These are phyloP conservation scores for Lycocerus yunnanus DNA, from an alignment of 2,888 invertebrate species.

Conservation along the genomic window DNA sequence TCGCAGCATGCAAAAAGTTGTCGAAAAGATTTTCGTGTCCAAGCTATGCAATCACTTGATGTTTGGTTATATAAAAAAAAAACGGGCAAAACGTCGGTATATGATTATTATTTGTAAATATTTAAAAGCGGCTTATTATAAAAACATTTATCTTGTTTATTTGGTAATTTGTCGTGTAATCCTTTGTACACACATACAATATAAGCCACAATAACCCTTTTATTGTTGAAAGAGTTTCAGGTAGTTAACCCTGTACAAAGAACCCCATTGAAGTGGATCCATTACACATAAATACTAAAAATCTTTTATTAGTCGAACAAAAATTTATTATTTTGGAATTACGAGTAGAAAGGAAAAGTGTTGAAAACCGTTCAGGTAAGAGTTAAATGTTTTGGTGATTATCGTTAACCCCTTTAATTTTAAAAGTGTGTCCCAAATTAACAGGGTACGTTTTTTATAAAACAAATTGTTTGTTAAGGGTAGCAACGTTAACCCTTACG, in stretches of 20 bases:
- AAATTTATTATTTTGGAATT: not conserved
- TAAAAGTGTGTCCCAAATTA: slow-evolving; percentile 22
- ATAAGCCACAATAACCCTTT: slow-evolving; percentile 30
- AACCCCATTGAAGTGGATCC: slow-evolving; percentile 19
- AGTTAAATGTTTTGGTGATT: slow-evolving; percentile 19
- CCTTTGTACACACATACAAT: slow-evolving; percentile 23
- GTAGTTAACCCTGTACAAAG: slow-evolving; percentile 33
- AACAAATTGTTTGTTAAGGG: slow-evolving; percentile 4
- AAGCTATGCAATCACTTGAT: too few relatives aligned
- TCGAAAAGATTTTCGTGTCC: too few relatives aligned
- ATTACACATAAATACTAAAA: slow-evolving; percentile 26
- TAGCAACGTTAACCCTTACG: not conserved
- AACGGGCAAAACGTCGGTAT: not conserved
- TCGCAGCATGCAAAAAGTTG: not conserved
- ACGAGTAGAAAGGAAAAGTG: slow-evolving; percentile 1
- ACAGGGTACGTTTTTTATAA: slow-evolving; percentile 20
- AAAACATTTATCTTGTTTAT: slow-evolving; percentile 27
- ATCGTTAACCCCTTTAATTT: slow-evolving; percentile 28
- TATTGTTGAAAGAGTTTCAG: slow-evolving; percentile 28
- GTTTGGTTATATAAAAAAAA: too few relatives aligned
- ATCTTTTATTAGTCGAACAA: slow-evolving; percentile 14
- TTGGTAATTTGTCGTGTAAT: slow-evolving; percentile 26
- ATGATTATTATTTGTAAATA: not conserved
- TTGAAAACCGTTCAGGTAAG: slow-evolving; percentile 11
- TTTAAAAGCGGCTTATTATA: slow-evolving; percentile 14